Percentiles rank a stretch among this genome's conserved stretches.
These are phyloP conservation scores for Nothocercus nigrocapillus DNA, from an alignment of 2,113 vertebrate genomes.

Conservation along the genomic window DNA sequence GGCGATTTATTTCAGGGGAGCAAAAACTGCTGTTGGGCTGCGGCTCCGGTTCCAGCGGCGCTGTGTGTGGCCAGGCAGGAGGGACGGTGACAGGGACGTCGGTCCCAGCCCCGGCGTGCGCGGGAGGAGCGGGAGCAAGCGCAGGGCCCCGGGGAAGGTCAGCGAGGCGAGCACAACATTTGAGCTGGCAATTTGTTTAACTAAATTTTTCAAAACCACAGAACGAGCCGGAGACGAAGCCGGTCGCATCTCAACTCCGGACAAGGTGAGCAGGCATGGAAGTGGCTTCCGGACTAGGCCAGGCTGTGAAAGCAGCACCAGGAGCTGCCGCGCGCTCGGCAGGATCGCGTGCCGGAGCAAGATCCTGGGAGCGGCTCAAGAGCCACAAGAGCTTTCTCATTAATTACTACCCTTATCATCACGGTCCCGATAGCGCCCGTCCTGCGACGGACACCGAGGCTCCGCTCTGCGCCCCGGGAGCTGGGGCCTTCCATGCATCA, in stretches of 20 bases:
- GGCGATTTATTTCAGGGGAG: too few species aligned
- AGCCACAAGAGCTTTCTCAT: background rate
- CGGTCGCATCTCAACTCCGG: background rate
- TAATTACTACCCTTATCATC: fast-evolving
- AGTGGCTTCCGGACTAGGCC: background rate
- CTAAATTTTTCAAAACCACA: constrained; percentile 18
- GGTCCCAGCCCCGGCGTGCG: too few species aligned
- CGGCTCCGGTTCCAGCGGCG: too few species aligned
- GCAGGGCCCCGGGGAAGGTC: background rate
- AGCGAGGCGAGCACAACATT: background rate
- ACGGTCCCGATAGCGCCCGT: background rate
- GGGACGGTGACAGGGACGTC: too few species aligned
- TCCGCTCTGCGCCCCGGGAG: fast-evolving
- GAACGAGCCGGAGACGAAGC: background rate
- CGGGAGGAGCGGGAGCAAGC: too few species aligned
- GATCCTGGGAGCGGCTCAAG: too few species aligned
- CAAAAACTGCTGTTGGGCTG: too few species aligned
- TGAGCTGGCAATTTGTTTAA: constrained; percentile 41
- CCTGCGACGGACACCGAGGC: background rate
- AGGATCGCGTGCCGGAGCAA: too few species aligned
- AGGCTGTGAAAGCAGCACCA: too few species aligned
- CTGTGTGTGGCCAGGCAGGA: too few species aligned
- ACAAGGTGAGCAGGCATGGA: background rate
- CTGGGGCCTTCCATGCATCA: fast-evolving
- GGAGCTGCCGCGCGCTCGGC: too few species aligned